These are phyloP conservation scores for Eurois occulta DNA, from an alignment of 2,888 invertebrate species.

Conservation along the genomic window DNA sequence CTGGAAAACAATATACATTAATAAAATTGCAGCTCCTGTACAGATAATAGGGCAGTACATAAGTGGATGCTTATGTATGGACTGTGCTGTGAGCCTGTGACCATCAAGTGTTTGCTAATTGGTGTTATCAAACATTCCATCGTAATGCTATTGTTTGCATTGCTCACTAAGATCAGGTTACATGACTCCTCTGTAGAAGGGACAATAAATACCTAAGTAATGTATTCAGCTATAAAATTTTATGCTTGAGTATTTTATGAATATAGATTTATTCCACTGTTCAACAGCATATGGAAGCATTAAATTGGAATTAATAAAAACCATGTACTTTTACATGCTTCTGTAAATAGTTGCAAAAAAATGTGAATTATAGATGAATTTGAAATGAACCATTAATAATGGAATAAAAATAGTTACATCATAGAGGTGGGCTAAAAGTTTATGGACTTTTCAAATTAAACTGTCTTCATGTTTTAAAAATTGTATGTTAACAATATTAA, in stretches of 20 bases:
- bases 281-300: background rate
- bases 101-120: background rate
- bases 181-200: background rate
- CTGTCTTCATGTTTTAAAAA: background rate
- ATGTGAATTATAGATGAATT: background rate
- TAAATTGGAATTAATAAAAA: background rate
- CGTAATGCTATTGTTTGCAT: conserved; percentile 30
- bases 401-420: background rate
- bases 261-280: background rate
- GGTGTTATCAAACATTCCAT: conserved; percentile 41
- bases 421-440: background rate
- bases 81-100: background rate
- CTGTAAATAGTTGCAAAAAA: background rate
- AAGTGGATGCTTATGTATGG: background rate
- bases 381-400: background rate
- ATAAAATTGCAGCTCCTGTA: conserved; percentile 9
- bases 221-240: background rate
- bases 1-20: background rate
- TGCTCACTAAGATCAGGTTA: conserved; percentile 16
- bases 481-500: background rate
- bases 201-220: background rate
- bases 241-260: background rate
- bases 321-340: background rate
- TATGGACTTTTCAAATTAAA: background rate
- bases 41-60: background rate